Conservation (phyloP, 1,140 invertebrate genomes). For the Drosophila ogumai region DNA sequence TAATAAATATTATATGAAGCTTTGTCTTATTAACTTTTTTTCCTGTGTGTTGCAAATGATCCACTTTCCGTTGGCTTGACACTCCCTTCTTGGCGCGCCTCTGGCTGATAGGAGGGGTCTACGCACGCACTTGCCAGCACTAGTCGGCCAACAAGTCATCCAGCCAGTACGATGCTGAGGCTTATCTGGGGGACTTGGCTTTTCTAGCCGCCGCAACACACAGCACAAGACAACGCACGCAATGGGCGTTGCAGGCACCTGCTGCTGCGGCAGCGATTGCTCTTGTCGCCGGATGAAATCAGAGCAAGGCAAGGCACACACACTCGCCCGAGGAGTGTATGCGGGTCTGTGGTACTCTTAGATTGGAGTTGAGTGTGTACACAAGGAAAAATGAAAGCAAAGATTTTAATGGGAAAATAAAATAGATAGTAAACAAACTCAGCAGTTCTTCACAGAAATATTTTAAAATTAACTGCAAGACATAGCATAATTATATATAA, state of each 20-base stretch:
- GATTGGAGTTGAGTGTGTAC: conserved; percentile 8
- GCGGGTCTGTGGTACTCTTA: conserved; percentile 2
- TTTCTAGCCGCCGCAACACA: conserved; percentile 48
- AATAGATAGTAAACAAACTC: background rate
- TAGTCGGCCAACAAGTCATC: conserved; percentile 23
- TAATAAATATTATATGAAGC: too few relatives aligned
- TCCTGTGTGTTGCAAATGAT: conserved; percentile 13
- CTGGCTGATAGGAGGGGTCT: conserved; percentile 22
- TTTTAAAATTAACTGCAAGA: background rate
- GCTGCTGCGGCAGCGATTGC: conserved; percentile 51
- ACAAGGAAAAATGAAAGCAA: background rate
- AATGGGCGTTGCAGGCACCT: conserved; percentile 79
- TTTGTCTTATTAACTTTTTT: background rate
- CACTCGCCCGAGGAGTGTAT: background rate
- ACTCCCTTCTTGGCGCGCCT: conserved; percentile 23
- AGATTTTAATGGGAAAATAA: background rate
- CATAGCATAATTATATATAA: too few relatives aligned
- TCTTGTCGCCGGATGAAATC: conserved; percentile 69
- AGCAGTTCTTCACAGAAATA: background rate
- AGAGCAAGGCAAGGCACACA: conserved; percentile 68
- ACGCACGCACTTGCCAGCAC: conserved; percentile 47
- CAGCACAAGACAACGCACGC: conserved; percentile 61
- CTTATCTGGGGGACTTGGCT: conserved; percentile 67
- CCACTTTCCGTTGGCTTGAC: background rate
- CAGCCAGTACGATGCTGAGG: conserved; percentile 21